Conservation (phyloP, 2,113 vertebrate genomes). For the Bothrops jararaca region DNA sequence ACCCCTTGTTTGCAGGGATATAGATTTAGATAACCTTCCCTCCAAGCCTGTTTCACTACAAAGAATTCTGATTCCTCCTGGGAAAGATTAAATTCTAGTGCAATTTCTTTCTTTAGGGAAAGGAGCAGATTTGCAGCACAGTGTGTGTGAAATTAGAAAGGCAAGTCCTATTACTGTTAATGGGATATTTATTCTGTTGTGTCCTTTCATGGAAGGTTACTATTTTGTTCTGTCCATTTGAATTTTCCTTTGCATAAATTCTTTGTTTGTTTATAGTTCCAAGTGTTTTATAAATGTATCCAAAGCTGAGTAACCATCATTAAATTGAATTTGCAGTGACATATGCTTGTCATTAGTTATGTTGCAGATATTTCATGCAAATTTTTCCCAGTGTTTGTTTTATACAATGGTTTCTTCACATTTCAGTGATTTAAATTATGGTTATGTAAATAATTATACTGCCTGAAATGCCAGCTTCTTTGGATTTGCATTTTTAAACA, state of each 20-base stretch:
- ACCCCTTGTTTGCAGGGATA: not conserved
- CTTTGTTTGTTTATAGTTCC: slow-evolving; percentile 25
- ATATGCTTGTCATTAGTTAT: slow-evolving; percentile 6
- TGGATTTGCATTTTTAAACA: not conserved
- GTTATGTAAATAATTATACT: slow-evolving; percentile 22
- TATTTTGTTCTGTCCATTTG: slow-evolving; percentile 15
- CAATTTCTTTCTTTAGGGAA: not conserved
- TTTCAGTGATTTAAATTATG: slow-evolving; percentile 30
- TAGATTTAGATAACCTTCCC: not conserved
- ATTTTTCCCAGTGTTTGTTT: slow-evolving; percentile 23
- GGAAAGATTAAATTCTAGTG: slow-evolving; percentile 11
- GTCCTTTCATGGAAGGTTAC: slow-evolving; percentile 6
- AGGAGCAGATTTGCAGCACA: not conserved
- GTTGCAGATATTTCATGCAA: slow-evolving; percentile 10
- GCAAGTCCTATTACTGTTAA: not conserved
- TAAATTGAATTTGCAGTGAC: slow-evolving; percentile 44
- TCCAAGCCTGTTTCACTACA: not conserved
- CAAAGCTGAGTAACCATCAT: not conserved
- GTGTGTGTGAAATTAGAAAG: not conserved
- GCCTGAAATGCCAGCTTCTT: slow-evolving; percentile 1
- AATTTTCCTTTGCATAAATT: slow-evolving; percentile 10
- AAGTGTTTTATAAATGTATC: slow-evolving; percentile 9
- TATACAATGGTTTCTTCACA: slow-evolving; percentile 22
- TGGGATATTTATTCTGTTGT: slow-evolving; percentile 3
- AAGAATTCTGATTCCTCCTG: not conserved